phyloP scores from a whole-genome alignment of 2,888 invertebrate genomes.

The Willowsia nigromaculata region DNA sequence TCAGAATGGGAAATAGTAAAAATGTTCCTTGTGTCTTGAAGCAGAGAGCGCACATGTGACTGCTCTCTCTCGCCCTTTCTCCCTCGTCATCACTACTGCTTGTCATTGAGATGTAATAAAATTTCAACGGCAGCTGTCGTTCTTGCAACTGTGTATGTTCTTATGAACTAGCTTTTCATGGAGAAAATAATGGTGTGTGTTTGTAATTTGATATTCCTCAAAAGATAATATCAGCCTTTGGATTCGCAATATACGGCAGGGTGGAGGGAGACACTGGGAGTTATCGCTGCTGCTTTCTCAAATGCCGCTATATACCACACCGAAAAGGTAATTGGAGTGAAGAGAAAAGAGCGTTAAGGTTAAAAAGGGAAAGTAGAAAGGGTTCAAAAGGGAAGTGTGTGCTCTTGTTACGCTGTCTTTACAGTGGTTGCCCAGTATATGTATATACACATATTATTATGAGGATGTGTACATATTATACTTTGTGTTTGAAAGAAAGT shows the following conservation, averaged over 20 bases:
- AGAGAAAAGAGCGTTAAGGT: not conserved
- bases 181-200: not conserved
- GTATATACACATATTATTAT: not conserved
- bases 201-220: slow-evolving; percentile 15
- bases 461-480: not conserved
- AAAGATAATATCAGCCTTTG: not conserved
- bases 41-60: not conserved
- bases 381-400: not conserved
- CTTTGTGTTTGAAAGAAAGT: not conserved
- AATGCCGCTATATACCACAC: not conserved
- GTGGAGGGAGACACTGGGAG: not conserved
- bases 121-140: not conserved
- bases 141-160: not conserved
- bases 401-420: slow-evolving; percentile 13
- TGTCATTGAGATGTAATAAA: slow-evolving; percentile 29
- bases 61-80: not conserved
- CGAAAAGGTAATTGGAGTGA: not conserved
- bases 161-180: not conserved
- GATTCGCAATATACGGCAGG: not conserved
- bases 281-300: not conserved
- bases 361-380: slow-evolving; percentile 23
- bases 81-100: slow-evolving; percentile 1
- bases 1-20: not conserved
- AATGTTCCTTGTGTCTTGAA: not conserved
- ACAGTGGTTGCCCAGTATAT: not conserved